These are phyloP conservation scores for Clavelina lepadiformis DNA, from an alignment of 23 tunicate species.

Conservation along the genomic window DNA sequence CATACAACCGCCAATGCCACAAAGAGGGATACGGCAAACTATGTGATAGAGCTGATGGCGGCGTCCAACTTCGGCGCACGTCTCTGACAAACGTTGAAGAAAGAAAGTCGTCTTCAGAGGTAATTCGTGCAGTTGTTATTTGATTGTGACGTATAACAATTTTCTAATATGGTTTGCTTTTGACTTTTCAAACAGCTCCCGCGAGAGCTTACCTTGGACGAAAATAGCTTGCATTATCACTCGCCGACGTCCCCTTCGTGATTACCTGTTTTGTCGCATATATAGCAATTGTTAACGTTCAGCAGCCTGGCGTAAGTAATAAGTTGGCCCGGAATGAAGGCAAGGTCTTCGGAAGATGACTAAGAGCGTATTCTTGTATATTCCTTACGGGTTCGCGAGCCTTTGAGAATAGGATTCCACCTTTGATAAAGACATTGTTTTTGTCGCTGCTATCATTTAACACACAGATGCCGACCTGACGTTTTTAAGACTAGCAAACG, in stretches of 20 bases:
- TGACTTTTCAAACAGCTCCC: neutral
- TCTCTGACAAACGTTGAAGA: neutral
- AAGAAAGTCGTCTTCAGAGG: neutral
- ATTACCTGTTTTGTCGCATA: neutral
- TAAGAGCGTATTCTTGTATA: no score
- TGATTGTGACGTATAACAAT: neutral
- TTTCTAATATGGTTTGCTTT: neutral
- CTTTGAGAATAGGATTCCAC: no score
- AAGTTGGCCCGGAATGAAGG: no score
- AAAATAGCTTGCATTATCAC: neutral
- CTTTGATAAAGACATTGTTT: no score
- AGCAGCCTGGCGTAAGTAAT: neutral
- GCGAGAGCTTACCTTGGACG: neutral
- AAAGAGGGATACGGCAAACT: no score
- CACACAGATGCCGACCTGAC: no score
- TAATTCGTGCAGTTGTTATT: conserved; percentile 1
- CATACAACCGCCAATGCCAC: no score
- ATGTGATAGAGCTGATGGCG: no score
- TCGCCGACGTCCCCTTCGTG: neutral
- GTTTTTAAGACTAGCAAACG: no score
- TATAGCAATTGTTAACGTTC: neutral
- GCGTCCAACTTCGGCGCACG: neutral
- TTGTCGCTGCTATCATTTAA: no score
- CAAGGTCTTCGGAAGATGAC: no score
- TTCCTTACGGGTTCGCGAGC: no score